Evolutionary conservation across 2,888 invertebrate species (phyloP).

Genomic region (Auanema sp.): DNA sequence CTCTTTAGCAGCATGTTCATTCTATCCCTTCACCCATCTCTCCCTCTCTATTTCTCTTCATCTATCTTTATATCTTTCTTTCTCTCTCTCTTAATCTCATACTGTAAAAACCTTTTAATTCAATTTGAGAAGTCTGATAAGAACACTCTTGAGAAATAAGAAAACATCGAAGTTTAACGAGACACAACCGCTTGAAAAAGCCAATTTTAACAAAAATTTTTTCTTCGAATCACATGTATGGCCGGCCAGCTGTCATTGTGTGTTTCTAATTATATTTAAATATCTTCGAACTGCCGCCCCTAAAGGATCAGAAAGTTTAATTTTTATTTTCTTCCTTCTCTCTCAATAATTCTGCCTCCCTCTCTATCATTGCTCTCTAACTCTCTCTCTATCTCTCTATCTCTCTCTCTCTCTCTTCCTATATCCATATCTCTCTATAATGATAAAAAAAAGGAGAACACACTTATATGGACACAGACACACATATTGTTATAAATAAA

Average conservation of each 20-base stretch:
- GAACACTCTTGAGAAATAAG: too few species aligned
- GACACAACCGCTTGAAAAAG: too few species aligned
- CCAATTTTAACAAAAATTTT: neutral
- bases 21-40: too few species aligned
- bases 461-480: neutral
- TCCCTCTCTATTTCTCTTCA: too few species aligned
- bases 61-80: too few species aligned
- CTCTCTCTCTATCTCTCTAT: constrained; percentile 3
- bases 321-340: neutral
- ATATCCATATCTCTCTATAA: neutral
- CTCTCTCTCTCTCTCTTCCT: constrained; percentile 3
- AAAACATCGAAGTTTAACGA: too few species aligned
- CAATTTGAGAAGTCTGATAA: too few species aligned
- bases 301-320: neutral
- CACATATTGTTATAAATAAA: neutral
- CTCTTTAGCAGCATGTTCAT: too few species aligned
- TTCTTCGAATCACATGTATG: constrained; percentile 19
- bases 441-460: too few species aligned
- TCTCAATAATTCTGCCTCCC: constrained; percentile 3
- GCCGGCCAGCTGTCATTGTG: constrained; percentile 14
- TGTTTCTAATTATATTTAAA: constrained; percentile 9
- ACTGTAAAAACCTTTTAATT: too few species aligned
- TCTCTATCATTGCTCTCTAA: constrained; percentile 6
- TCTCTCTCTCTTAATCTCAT: too few species aligned
- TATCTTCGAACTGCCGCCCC: too few species aligned